Evolutionary conservation across 2,113 vertebrate species (phyloP).

Genomic region (zebrafish (Danio rerio)): DNA sequence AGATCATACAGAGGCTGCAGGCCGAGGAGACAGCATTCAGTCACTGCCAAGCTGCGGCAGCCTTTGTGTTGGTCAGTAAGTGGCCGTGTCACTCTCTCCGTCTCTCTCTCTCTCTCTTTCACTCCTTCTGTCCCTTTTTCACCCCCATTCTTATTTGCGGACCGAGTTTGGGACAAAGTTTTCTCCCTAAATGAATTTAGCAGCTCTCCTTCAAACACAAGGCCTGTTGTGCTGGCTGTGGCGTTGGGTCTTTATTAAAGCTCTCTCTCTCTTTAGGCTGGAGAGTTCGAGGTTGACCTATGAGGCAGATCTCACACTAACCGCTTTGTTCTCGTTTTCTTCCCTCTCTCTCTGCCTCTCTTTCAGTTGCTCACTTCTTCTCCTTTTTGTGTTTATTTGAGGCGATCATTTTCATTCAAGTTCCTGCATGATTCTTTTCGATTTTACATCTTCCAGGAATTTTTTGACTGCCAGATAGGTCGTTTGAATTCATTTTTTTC

Average conservation of each 20-base stretch:
- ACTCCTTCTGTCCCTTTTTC: conserved; percentile 10
- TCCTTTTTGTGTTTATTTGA: conserved; percentile 44
- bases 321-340: conserved; percentile 66
- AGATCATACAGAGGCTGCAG: conserved; percentile 48
- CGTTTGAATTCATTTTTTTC: conserved; percentile 53
- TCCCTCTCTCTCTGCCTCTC: conserved; percentile 56
- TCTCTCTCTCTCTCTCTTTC: conserved; percentile 8
- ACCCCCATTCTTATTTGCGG: conserved; percentile 37
- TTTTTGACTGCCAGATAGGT: neutral
- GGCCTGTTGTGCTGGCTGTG: conserved; percentile 24
- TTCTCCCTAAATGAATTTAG: conserved; percentile 22
- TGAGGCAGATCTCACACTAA: conserved; percentile 66
- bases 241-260: conserved; percentile 34
- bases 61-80: conserved; percentile 30
- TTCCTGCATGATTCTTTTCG: neutral
- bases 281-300: conserved; percentile 40
- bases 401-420: neutral
- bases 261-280: conserved; percentile 32
- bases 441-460: neutral
- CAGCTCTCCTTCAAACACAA: conserved; percentile 36
- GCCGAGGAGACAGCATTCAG: conserved; percentile 42
- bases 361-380: conserved; percentile 42
- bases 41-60: conserved; percentile 6
- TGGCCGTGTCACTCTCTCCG: conserved; percentile 23
- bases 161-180: conserved; percentile 15